Evolutionary conservation across 92 coral and sea anemone species (phyloP), one percentile per base, ranked within the genome.

Genomic region (Micromussa lordhowensis): DNA sequence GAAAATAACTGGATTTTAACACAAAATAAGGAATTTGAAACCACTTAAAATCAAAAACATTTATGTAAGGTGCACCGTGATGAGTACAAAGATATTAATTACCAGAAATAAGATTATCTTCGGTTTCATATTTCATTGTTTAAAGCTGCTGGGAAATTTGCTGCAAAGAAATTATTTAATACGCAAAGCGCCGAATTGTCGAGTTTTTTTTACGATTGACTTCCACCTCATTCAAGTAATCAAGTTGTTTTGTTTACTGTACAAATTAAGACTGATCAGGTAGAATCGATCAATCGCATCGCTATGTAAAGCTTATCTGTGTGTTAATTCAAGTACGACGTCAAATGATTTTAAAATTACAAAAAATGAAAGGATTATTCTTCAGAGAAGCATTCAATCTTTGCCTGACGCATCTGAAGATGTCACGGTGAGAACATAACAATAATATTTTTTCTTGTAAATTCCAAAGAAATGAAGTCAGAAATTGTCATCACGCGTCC

Each of bases 401-500:
- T 28, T 26, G 55, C 35, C 30, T 28, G 32, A 63, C n/a, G 35
- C 49, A 12, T 73, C 19, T 28, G 38, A 32, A 22, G 17, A 15
- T 34, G 51, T 35, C 5, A 53, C 32, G 57, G 49, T 55, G 35
- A 32, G 73, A 78, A 76, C 66, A 53, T 53, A 32, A 63, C 32
- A 58, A 59, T 30, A 44, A 51, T 76, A 64, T 85, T 85, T 77
- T 19, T 86, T 78, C 44, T 22, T 35, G 63, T 12, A 34, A 86
- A 86, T 86, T 86, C 89, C 89, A 86, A 28, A 77, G 64, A 86
- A 86, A 86, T 86, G 89, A 86, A 86, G 83, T 86, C 77, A 86
- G 77, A 77, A 30, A 9, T n/a, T 3, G 73, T 73, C 64, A 74
- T 84, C 36, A 30, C 59, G 26, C 48, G 21, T 7, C 21, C 63